phyloP scores from a whole-genome alignment of 2,113 vertebrate species.

The Benitochromis conjunctus region DNA sequence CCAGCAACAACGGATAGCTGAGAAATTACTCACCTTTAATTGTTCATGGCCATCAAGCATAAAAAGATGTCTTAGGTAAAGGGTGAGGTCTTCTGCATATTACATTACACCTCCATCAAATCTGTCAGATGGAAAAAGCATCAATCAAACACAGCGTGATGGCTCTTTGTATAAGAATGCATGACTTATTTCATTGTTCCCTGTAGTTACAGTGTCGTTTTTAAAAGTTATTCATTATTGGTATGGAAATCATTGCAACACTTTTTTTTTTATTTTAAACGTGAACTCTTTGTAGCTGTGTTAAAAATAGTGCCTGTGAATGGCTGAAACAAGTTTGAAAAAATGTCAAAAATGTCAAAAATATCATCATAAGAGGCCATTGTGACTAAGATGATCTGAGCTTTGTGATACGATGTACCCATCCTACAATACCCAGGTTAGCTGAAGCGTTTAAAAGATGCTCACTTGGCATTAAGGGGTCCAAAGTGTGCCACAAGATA shows the following conservation, averaged over 20 bases:
- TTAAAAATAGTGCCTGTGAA: neutral
- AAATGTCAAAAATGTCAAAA: neutral
- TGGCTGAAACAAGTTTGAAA: neutral
- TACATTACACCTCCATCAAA: constrained; percentile 23
- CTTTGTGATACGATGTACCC: neutral
- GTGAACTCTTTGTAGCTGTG: neutral
- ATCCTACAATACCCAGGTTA: neutral
- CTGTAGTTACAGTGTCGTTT: neutral
- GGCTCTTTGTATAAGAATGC: neutral
- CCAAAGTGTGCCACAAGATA: neutral
- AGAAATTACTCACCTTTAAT: constrained; percentile 53
- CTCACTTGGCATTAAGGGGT: neutral
- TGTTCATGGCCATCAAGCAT: constrained; percentile 48
- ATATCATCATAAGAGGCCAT: neutral
- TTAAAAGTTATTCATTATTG: neutral
- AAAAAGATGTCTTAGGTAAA: constrained; percentile 23
- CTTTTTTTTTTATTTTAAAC: neutral
- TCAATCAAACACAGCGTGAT: constrained; percentile 8
- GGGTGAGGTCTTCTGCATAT: constrained; percentile 46
- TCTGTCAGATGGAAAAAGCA: constrained; percentile 37
- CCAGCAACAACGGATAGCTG: constrained; percentile 18
- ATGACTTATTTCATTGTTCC: neutral
- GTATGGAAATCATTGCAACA: neutral
- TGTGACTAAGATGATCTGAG: neutral
- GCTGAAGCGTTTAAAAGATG: neutral